Base-by-base conservation (phyloP, 2,113 vertebrate species). In the Poecile atricapillus region DNA sequence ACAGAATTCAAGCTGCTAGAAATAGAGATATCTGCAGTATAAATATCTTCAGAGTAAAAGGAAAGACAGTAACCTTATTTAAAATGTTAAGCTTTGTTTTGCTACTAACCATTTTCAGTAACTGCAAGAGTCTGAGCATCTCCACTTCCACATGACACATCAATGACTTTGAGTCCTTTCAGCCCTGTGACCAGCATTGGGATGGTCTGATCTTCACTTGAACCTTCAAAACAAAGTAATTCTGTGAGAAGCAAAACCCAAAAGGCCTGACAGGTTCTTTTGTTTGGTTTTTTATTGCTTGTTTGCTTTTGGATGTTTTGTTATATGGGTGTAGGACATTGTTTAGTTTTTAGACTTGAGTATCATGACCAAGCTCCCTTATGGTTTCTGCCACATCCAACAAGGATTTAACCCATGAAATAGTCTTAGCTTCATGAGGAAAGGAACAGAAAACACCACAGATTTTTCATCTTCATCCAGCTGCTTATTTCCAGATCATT, bases 141-240 rank as follows among this genome's bases (percentile, higher is more conserved):
- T 43, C 99, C 99, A 64, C 99, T 99, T 3, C 99, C 99, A 97
- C 99, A 99, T 0, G 99, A 98, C 65, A 99, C 99, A 67, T 99
- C 99, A 44, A 99, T 97, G 83, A 99, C 99, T 96, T 99, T 99
- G 41, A 99, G 97, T 21, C 99, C 99, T 96, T 99, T 99, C 59
- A 99, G 97, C 3, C 99, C 99, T 0, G 98, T 99, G 60, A 99
- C 99, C 78, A 99, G 97, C 99, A 99, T 98, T 13, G 99, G 99
- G n/a, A 99, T 98, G 18, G 98, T 99, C 97, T 99, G 99, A 77
- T 99, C 99, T 97, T 99, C 99, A 83, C 99, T 99, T 70, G 99
- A 99, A 83, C 99, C 99, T 99, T 94, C 25, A 95, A 87, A 95
- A 96, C 23, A 97, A 92, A 94, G 55, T 9, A 77, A 13, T 41